Percentiles rank a stretch among this genome's conserved stretches.
These are phyloP conservation scores for Drosophila rhopaloa DNA, from an alignment of 1,140 invertebrate genomes.

Conservation along the genomic window DNA sequence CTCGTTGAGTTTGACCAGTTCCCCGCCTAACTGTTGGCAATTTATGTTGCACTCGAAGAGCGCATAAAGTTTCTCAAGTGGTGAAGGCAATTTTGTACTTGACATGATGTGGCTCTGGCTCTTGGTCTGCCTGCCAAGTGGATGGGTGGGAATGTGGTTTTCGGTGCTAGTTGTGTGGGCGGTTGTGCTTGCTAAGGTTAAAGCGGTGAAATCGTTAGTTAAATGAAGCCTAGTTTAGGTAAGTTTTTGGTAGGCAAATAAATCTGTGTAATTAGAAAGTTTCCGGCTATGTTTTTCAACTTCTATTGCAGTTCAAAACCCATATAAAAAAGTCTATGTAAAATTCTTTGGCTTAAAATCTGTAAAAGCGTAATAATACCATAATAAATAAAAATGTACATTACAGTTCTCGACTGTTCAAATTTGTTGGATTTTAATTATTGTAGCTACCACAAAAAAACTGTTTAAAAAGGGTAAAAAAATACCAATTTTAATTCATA, in stretches of 20 bases:
- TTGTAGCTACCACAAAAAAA: not conserved
- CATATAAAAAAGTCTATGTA: too few species aligned
- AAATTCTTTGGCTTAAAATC: not conserved
- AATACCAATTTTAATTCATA: not conserved
- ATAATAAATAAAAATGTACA: too few species aligned
- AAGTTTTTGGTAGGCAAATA: slow-evolving; percentile 47
- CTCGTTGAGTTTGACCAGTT: slow-evolving; percentile 23
- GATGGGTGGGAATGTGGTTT: slow-evolving; percentile 20
- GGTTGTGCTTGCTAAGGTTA: slow-evolving; percentile 12
- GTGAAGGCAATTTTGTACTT: slow-evolving; percentile 75
- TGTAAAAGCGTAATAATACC: not conserved
- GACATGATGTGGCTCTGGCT: slow-evolving; percentile 61
- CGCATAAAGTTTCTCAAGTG: slow-evolving; percentile 75
- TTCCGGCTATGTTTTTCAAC: slow-evolving; percentile 36
- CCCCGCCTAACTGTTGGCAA: slow-evolving; percentile 62
- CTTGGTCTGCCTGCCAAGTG: slow-evolving; percentile 39
- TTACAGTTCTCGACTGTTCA: not conserved
- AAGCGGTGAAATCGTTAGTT: slow-evolving; percentile 49
- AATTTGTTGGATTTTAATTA: slow-evolving; percentile 3
- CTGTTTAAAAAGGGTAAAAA: not conserved
- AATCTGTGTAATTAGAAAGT: slow-evolving; percentile 48
- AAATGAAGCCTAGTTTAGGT: slow-evolving; percentile 57
- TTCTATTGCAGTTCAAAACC: slow-evolving; percentile 1
- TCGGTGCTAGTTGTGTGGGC: slow-evolving; percentile 3
- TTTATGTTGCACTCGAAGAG: slow-evolving; percentile 74